These are phyloP conservation scores for Tachyglossus aculeatus DNA, from an alignment of 2,797 vertebrate genomes.

Conservation along the genomic window DNA sequence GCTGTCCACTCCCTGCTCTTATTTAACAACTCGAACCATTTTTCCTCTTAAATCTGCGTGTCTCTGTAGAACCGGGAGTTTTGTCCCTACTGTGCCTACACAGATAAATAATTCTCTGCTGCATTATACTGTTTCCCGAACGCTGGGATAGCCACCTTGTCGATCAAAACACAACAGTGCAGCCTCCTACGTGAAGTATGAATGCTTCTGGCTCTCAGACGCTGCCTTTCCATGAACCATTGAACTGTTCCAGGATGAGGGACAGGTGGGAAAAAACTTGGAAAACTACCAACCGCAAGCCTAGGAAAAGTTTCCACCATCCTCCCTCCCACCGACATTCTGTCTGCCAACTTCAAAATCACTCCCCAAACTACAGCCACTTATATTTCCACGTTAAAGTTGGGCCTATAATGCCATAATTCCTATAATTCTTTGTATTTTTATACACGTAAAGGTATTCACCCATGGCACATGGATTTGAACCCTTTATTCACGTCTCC, in stretches of 20 bases:
- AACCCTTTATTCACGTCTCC: too few species aligned
- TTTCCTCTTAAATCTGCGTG: background rate
- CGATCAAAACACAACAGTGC: background rate
- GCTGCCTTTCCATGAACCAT: background rate
- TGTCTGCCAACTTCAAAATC: too few species aligned
- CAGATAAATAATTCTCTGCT: slow-evolving; percentile 6
- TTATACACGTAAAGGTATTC: too few species aligned
- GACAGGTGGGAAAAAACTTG: too few species aligned
- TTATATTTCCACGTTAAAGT: too few species aligned
- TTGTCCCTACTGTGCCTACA: background rate
- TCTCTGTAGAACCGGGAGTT: background rate
- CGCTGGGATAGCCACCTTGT: slow-evolving; percentile 3
- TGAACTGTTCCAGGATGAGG: background rate
- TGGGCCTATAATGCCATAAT: too few species aligned
- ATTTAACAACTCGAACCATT: background rate
- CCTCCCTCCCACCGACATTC: too few species aligned
- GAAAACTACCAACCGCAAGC: too few species aligned
- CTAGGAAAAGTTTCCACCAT: too few species aligned
- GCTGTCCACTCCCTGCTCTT: background rate
- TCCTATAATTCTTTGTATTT: too few species aligned
- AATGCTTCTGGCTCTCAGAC: background rate
- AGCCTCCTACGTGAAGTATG: background rate
- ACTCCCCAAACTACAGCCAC: too few species aligned
- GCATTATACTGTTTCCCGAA: slow-evolving; percentile 23
- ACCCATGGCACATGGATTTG: too few species aligned